Conservation (phyloP, 2,113 vertebrate genomes). For the Lepus timidus region DNA sequence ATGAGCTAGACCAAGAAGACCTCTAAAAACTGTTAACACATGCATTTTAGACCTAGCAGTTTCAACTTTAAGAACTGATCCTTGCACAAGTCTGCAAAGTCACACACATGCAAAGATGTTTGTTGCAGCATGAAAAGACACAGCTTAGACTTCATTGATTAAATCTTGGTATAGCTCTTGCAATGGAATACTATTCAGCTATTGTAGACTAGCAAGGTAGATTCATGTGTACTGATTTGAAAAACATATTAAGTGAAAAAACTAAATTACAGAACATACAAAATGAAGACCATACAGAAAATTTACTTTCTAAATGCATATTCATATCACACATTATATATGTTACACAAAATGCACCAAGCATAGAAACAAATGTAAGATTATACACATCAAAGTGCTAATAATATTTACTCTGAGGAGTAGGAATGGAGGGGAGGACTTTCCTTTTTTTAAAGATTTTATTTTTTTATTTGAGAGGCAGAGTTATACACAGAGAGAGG, state of each 20-base stretch:
- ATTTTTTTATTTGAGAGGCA: no score
- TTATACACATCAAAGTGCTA: neutral
- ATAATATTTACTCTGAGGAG: neutral
- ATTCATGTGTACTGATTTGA: neutral
- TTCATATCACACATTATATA: neutral
- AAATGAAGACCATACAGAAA: neutral
- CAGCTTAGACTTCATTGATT: neutral
- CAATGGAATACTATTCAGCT: neutral
- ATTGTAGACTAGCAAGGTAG: neutral
- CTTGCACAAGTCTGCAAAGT: neutral
- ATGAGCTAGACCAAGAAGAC: neutral
- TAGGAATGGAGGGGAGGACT: neutral
- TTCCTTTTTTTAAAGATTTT: no score
- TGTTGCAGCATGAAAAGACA: neutral
- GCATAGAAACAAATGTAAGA: slow-evolving; percentile 1
- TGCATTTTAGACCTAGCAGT: neutral
- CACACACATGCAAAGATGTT: neutral
- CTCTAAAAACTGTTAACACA: neutral
- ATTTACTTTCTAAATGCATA: neutral
- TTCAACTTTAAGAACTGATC: neutral
- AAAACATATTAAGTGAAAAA: slow-evolving; percentile 16
- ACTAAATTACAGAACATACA: neutral
- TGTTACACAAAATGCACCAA: neutral
- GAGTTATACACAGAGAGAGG: no score
- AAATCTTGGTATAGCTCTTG: neutral